Percentiles rank a stretch among this genome's conserved stretches.
phyloP scores from a whole-genome alignment of 2,113 vertebrate species.

The Seriola rivoliana region DNA sequence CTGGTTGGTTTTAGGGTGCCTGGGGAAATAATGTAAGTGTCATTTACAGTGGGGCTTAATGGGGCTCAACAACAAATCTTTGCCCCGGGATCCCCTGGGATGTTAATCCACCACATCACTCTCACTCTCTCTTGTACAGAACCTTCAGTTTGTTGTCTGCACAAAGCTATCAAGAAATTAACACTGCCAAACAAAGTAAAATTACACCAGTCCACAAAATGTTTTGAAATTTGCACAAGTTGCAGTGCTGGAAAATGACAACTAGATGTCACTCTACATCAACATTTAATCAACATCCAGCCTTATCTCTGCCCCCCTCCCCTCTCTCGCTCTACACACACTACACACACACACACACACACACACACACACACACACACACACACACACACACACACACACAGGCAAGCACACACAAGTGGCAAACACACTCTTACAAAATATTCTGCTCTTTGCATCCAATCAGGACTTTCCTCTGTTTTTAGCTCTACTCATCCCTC shows the following conservation, averaged over 20 bases:
- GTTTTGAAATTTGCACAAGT: no score
- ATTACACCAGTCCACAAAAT: not conserved
- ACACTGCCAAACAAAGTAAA: not conserved
- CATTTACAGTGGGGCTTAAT: no score
- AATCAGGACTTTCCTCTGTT: conserved; percentile 38
- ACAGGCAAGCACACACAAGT: not conserved
- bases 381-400: conserved; percentile 9
- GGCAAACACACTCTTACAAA: conserved; percentile 15
- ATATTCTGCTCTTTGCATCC: conserved; percentile 25
- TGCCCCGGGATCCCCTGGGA: no score
- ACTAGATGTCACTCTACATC: conserved; percentile 72
- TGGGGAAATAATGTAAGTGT: no score
- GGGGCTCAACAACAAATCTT: no score
- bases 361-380: not conserved
- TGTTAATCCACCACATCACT: not conserved
- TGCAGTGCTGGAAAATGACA: conserved; percentile 41
- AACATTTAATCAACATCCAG: conserved; percentile 32
- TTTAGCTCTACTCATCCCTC: conserved; percentile 24
- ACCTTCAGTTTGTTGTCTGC: not conserved
- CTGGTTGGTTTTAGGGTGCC: no score
- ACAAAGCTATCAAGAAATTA: not conserved
- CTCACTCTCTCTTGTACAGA: not conserved
- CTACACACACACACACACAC: conserved; percentile 11
- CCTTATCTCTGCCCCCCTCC: not conserved
- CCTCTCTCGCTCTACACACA: not conserved